Percentiles rank a stretch among this genome's conserved stretches.
Evolutionary conservation across 1,140 invertebrate species (phyloP).

Genomic region (Nephila pilipes): DNA sequence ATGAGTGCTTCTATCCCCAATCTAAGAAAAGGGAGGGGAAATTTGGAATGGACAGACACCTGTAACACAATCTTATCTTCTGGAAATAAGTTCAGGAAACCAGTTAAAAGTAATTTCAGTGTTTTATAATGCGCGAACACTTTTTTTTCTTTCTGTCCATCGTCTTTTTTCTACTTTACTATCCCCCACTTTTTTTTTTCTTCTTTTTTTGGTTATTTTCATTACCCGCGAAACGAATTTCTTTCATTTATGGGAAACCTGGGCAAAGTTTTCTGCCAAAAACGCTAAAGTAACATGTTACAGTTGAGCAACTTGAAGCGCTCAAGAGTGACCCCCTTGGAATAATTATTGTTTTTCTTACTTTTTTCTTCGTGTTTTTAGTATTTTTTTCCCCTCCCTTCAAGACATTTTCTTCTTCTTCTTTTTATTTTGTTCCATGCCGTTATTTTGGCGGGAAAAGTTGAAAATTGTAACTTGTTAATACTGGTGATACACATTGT

Average conservation of each 20-base stretch:
- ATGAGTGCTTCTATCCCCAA: slow-evolving; percentile 29
- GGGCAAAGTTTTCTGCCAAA: slow-evolving; percentile 16
- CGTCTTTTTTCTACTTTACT: neutral
- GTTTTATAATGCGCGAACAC: slow-evolving; percentile 71
- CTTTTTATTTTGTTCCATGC: neutral
- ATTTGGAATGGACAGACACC: slow-evolving; percentile 41
- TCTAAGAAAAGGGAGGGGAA: neutral
- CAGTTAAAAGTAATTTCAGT: slow-evolving; percentile 69
- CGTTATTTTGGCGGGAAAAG: slow-evolving; percentile 67
- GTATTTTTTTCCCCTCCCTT: neutral
- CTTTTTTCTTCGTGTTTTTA: neutral
- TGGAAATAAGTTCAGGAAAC: slow-evolving; percentile 62
- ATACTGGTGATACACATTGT: neutral
- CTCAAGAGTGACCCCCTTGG: slow-evolving; percentile 31
- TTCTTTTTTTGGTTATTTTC: slow-evolving; percentile 20
- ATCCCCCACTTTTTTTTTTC: neutral
- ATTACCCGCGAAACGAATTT: slow-evolving; percentile 49
- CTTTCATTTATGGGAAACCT: slow-evolving; percentile 48
- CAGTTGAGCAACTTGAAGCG: slow-evolving; percentile 55
- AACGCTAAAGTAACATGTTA: slow-evolving; percentile 60
- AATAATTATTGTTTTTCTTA: slow-evolving; percentile 51
- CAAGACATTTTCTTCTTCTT: neutral
- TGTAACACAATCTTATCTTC: slow-evolving; percentile 65
- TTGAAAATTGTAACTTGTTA: neutral
- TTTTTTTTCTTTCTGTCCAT: slow-evolving; percentile 45